Conservation (phyloP, 1,140 invertebrate species). For the Tetranychus urticae region DNA sequence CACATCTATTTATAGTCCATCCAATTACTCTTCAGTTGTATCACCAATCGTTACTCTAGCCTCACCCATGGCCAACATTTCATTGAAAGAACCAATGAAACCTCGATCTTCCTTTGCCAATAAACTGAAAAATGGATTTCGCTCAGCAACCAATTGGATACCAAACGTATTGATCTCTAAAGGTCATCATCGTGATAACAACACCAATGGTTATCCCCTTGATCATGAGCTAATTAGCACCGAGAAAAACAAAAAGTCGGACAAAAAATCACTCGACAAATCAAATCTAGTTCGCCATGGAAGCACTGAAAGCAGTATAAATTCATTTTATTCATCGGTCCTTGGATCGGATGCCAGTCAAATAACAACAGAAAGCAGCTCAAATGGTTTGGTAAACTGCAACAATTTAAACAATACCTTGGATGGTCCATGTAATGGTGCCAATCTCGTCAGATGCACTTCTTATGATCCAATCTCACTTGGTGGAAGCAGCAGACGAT, state of each 20-base stretch:
- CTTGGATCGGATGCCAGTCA: conserved; percentile 7
- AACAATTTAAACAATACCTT: background rate
- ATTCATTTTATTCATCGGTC: conserved; percentile 10
- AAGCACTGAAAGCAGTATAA: conserved; percentile 5
- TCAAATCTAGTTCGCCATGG: conserved; percentile 4
- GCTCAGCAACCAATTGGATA: conserved; percentile 2
- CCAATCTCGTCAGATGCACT: conserved; percentile 9
- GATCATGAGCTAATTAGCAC: background rate
- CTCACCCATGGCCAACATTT: background rate
- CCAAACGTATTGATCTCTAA: conserved; percentile 3
- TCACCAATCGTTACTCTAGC: background rate
- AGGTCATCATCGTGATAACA: conserved; percentile 5
- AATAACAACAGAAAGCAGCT: background rate
- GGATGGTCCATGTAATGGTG: background rate
- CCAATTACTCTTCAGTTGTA: background rate
- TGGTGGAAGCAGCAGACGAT: conserved; percentile 44
- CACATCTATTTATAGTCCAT: background rate
- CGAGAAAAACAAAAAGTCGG: background rate
- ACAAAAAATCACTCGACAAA: conserved; percentile 1
- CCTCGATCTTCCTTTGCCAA: background rate
- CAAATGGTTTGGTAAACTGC: background rate
- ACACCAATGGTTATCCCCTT: conserved; percentile 11
- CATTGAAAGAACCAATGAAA: background rate
- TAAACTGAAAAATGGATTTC: background rate
- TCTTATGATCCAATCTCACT: conserved; percentile 74